A percentile compares a stretch with the other conserved stretches of the same genome.
These are phyloP conservation scores for Oscheius sp. DNA, from an alignment of 2,888 invertebrate species.

Conservation along the genomic window DNA sequence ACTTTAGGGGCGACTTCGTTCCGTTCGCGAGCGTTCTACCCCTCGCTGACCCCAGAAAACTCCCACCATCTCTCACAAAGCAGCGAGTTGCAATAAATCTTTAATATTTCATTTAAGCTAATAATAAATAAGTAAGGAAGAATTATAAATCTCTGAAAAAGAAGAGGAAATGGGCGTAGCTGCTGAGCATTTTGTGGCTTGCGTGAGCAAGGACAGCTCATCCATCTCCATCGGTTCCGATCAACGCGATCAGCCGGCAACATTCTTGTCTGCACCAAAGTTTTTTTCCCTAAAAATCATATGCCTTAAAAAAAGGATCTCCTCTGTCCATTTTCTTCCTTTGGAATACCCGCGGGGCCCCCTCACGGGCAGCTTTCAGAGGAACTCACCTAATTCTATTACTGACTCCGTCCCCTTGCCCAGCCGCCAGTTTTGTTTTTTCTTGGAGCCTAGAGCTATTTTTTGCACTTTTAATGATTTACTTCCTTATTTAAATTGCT, in stretches of 20 bases:
- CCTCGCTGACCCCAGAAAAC: no score
- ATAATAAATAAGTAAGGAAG: not conserved
- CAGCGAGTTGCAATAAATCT: no score
- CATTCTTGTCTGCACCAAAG: not conserved
- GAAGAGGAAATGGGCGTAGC: conserved; percentile 30
- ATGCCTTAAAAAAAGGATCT: not conserved
- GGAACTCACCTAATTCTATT: conserved; percentile 34
- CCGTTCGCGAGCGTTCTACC: no score
- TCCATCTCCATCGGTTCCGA: conserved; percentile 32
- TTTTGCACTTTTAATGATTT: not conserved
- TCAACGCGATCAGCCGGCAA: conserved; percentile 27
- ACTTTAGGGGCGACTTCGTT: no score
- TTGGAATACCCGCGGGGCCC: conserved; percentile 16
- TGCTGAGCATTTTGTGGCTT: conserved; percentile 32
- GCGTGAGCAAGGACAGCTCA: conserved; percentile 32
- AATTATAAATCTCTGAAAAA: conserved; percentile 2
- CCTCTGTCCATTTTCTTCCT: conserved; percentile 5
- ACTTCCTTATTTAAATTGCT: not conserved
- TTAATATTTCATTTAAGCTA: no score
- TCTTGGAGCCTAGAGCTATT: not conserved
- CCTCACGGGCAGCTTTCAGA: conserved; percentile 16
- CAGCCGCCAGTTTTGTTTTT: conserved; percentile 17
- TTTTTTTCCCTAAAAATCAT: conserved; percentile 7
- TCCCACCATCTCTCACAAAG: no score
- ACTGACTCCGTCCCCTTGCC: conserved; percentile 5